Evolutionary conservation across 2,888 invertebrate species (phyloP).

Genomic region (Deilephila elpenor): DNA sequence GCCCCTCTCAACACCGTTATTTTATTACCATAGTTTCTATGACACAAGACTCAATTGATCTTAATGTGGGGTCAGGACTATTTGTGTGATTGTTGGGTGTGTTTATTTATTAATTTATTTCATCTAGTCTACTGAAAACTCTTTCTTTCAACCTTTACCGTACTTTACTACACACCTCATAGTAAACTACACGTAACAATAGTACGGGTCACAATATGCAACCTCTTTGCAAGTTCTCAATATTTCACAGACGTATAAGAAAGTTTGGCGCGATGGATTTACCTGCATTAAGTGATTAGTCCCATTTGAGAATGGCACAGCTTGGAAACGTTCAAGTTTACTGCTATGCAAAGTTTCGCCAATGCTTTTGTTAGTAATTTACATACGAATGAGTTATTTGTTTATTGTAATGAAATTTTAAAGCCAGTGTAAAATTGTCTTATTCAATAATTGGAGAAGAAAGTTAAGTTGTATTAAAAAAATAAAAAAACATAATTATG

Average conservation of each 20-base stretch:
- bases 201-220: slow-evolving; percentile 45
- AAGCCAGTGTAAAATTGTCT: neutral
- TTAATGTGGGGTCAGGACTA: too few species aligned
- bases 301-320: slow-evolving; percentile 78
- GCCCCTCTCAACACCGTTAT: too few species aligned
- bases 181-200: slow-evolving; percentile 34
- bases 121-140: too few species aligned
- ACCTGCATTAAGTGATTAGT: slow-evolving; percentile 82
- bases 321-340: slow-evolving; percentile 42
- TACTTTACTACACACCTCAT: neutral
- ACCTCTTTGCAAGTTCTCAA: slow-evolving; percentile 65
- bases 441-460: neutral
- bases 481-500: neutral
- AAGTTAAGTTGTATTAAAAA: too few species aligned
- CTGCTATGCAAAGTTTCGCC: slow-evolving; percentile 28
- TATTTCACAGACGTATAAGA: slow-evolving; percentile 66
- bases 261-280: slow-evolving; percentile 57
- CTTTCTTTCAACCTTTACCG: too few species aligned
- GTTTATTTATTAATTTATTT: too few species aligned
- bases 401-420: neutral
- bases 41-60: too few species aligned
- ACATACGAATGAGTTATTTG: slow-evolving; percentile 18
- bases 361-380: slow-evolving; percentile 27
- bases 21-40: too few species aligned
- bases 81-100: too few species aligned